phyloP scores from a whole-genome alignment of 2,888 invertebrate genomes.

The Argyresthia albistria region DNA sequence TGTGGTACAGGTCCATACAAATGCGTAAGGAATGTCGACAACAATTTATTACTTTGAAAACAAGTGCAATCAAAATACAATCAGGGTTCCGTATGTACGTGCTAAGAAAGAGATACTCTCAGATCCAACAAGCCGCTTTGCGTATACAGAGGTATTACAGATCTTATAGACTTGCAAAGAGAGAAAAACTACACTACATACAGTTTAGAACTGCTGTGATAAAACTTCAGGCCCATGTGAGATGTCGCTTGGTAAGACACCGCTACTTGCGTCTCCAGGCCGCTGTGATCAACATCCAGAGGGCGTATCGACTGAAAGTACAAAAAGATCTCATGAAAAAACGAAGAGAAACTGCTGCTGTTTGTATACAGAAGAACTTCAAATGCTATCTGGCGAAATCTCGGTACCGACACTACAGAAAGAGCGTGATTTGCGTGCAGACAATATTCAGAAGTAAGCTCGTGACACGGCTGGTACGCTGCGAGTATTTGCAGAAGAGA shows the following conservation, averaged over 20 bases:
- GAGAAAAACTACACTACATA: conserved; percentile 21
- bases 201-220: conserved; percentile 16
- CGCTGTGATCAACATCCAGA: conserved; percentile 41
- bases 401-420: conserved; percentile 28
- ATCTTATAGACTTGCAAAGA: not conserved
- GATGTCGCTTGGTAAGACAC: conserved; percentile 31
- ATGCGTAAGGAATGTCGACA: conserved; percentile 28
- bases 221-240: conserved; percentile 30
- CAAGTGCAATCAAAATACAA: conserved; percentile 37
- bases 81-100: conserved; percentile 40
- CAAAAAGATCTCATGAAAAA: conserved; percentile 21
- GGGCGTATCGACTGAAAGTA: conserved; percentile 38
- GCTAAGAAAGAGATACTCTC: conserved; percentile 25
- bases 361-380: conserved; percentile 43
- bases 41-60: conserved; percentile 29
- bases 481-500: conserved; percentile 39
- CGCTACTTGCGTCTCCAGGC: conserved; percentile 29
- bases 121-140: conserved; percentile 24
- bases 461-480: conserved; percentile 39
- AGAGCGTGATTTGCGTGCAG: conserved; percentile 40
- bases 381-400: conserved; percentile 36
- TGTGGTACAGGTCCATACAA: conserved; percentile 37
- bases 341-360: conserved; percentile 29
- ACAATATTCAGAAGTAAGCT: conserved; percentile 50
- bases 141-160: conserved; percentile 3